Conservation (phyloP, 2,888 invertebrate genomes). For the Aromia moschata region DNA sequence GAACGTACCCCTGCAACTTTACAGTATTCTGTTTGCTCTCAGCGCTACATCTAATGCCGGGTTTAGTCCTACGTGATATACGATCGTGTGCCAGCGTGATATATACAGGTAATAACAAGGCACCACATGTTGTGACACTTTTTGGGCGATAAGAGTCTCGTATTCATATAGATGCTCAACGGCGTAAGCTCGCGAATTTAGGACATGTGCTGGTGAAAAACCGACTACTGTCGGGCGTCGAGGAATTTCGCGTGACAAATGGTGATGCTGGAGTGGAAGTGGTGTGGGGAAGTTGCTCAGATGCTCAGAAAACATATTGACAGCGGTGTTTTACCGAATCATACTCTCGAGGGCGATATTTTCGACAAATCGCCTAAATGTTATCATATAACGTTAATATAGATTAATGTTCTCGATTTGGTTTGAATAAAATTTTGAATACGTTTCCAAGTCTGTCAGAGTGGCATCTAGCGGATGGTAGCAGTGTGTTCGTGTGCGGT, state of each 20-base stretch:
- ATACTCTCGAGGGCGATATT: no score
- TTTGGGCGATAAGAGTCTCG: constrained; percentile 10
- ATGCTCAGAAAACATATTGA: no score
- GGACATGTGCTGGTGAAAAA: constrained; percentile 21
- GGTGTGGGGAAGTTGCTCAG: no score
- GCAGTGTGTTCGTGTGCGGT: no score
- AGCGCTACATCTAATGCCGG: neutral
- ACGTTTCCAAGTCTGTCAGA: no score
- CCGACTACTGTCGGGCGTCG: neutral
- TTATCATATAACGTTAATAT: no score
- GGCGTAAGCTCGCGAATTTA: constrained; percentile 11
- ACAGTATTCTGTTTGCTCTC: constrained; percentile 1
- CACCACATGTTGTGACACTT: constrained; percentile 24
- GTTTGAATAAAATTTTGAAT: no score
- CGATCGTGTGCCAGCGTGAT: constrained; percentile 21
- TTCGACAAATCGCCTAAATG: no score
- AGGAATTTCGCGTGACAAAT: neutral
- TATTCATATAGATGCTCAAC: constrained; percentile 9
- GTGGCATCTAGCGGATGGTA: no score
- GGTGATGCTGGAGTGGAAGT: no score
- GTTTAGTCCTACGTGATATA: constrained; percentile 17
- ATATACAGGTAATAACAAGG: constrained; percentile 36
- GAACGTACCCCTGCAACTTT: neutral
- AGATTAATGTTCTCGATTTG: no score
- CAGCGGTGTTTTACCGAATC: no score